phyloP scores from a whole-genome alignment of 2,113 vertebrate species.

The Gymnobelideus leadbeateri region DNA sequence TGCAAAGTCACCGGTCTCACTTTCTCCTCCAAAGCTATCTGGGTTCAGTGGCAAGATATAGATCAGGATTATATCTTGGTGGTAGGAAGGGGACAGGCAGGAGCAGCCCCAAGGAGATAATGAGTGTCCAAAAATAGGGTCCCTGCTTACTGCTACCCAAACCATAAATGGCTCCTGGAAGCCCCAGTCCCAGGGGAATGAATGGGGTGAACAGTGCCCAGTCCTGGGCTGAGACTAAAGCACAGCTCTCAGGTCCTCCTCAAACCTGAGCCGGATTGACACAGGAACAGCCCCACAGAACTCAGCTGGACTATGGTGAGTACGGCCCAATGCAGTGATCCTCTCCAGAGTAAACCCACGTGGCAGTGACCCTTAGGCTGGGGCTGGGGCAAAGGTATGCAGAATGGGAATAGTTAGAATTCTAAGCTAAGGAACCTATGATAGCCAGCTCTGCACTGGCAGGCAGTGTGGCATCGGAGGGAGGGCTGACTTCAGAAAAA shows the following conservation, averaged over 20 bases:
- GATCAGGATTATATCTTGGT: background rate
- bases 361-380: background rate
- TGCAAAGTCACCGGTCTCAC: too few relatives aligned
- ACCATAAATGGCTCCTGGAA: background rate
- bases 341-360: background rate
- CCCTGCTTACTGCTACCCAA: background rate
- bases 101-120: background rate
- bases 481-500: background rate
- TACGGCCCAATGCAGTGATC: background rate
- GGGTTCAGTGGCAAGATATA: too few relatives aligned
- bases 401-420: background rate
- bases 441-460: background rate
- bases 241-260: background rate
- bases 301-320: background rate
- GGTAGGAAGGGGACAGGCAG: background rate
- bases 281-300: background rate
- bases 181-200: background rate
- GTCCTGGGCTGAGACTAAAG: background rate
- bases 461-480: too few relatives aligned
- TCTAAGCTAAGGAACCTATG: background rate
- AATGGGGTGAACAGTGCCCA: background rate
- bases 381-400: background rate
- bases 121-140: background rate
- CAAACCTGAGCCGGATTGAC: background rate
- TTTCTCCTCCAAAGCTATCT: too few relatives aligned